These are phyloP conservation scores for Poeciliopsis retropinna DNA, from an alignment of 2,113 vertebrate genomes.

Conservation along the genomic window DNA sequence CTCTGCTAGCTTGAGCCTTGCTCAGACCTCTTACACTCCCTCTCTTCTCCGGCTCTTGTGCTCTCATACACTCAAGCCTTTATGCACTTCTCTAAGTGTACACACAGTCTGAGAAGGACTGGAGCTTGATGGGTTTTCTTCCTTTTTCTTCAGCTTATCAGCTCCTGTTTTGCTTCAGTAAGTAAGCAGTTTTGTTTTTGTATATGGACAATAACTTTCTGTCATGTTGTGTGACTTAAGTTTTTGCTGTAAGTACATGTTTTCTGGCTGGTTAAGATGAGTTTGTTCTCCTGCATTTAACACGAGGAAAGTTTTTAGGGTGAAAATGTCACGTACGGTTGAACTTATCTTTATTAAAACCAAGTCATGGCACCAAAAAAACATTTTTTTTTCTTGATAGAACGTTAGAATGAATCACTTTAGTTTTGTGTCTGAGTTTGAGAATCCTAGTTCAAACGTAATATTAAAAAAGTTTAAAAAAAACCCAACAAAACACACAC, in stretches of 20 bases:
- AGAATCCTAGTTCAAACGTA: not conserved
- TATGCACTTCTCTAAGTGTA: constrained; percentile 49
- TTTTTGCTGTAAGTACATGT: not conserved
- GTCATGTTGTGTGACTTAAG: constrained; percentile 13
- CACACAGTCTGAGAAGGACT: constrained; percentile 57
- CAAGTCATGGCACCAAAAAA: not conserved
- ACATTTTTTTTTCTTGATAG: not conserved
- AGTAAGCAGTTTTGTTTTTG: constrained; percentile 59
- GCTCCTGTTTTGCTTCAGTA: constrained; percentile 52
- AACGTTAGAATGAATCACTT: not conserved
- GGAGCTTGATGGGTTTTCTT: constrained; percentile 44
- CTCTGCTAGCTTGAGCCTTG: constrained; percentile 27
- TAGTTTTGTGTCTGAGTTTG: not conserved
- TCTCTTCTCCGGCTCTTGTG: constrained; percentile 31
- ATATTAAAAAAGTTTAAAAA: not conserved
- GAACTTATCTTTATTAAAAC: not conserved
- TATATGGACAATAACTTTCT: constrained; percentile 23
- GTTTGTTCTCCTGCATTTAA: constrained; percentile 5
- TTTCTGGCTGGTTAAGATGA: not conserved
- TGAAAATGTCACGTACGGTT: not conserved
- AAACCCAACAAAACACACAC: too few relatives aligned
- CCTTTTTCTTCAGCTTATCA: constrained; percentile 40
- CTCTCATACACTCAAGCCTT: constrained; percentile 31
- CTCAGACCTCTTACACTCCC: constrained; percentile 42
- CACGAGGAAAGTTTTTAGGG: not conserved